These are phyloP conservation scores for Elachura formosa DNA, from an alignment of 2,113 vertebrate genomes.

Conservation along the genomic window DNA sequence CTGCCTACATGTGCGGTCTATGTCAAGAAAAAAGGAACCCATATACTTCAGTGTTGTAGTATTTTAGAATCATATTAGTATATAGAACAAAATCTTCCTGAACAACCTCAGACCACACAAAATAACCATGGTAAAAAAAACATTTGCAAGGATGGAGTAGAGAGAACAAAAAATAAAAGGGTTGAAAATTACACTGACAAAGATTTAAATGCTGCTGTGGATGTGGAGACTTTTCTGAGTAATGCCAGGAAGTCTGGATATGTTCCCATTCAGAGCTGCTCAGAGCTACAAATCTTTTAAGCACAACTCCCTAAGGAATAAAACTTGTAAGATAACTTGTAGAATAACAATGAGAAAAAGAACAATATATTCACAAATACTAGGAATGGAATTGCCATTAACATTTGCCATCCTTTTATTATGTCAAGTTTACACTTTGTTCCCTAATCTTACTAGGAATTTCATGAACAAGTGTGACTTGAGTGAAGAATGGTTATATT, in stretches of 20 bases:
- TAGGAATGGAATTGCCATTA: not conserved
- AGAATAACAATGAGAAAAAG: not conserved
- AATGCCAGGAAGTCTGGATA: not conserved
- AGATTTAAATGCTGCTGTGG: not conserved
- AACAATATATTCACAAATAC: not conserved
- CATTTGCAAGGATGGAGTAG: not conserved
- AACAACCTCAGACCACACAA: not conserved
- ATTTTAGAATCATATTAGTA: not conserved
- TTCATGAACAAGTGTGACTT: not conserved
- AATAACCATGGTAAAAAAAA: not conserved
- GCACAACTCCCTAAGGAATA: not conserved
- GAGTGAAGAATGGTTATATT: not conserved
- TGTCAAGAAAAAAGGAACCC: not conserved
- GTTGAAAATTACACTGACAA: not conserved
- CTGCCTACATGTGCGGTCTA: accelerated
- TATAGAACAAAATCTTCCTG: not conserved
- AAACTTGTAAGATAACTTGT: not conserved
- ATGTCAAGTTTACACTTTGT: not conserved
- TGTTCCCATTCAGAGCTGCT: not conserved
- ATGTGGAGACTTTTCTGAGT: not conserved
- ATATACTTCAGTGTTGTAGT: not conserved
- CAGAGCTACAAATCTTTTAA: not conserved
- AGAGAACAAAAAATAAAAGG: not conserved
- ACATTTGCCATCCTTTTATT: not conserved
- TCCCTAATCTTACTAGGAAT: not conserved